Percentiles rank a stretch among this genome's conserved stretches.
Evolutionary conservation across 1,140 invertebrate species (phyloP).

Genomic region (Diploscapter pachys): DNA sequence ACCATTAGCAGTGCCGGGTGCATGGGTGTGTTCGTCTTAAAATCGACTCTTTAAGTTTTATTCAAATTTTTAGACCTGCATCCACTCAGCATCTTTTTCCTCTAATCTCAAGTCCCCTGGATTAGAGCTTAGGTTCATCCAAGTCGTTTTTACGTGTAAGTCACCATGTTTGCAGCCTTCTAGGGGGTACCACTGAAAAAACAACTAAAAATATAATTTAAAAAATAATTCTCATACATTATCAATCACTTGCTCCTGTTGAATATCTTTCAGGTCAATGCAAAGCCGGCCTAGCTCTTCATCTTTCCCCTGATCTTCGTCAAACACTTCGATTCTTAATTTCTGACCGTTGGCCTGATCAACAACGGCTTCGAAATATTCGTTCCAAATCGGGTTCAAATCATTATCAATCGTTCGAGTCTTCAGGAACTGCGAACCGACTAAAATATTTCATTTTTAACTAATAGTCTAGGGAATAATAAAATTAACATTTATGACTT

Average conservation of each 20-base stretch:
- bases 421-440: conserved; percentile 47
- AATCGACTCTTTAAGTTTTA: conserved; percentile 14
- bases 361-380: conserved; percentile 58
- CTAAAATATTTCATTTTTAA: conserved; percentile 29
- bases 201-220: no score
- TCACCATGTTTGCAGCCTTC: conserved; percentile 59
- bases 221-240: neutral
- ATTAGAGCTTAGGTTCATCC: conserved; percentile 40
- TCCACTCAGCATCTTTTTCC: conserved; percentile 13
- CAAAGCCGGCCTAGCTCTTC: conserved; percentile 55
- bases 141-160: conserved; percentile 49
- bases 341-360: conserved; percentile 58
- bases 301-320: conserved; percentile 52
- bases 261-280: conserved; percentile 34
- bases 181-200: conserved; percentile 47
- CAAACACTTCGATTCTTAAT: conserved; percentile 54
- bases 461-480: no score
- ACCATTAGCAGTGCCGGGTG: conserved; percentile 55
- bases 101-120: conserved; percentile 37
- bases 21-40: conserved; percentile 49
- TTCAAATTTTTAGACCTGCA: neutral
- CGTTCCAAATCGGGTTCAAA: conserved; percentile 56
- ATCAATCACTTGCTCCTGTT: conserved; percentile 35
- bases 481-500: no score
- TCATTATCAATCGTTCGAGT: conserved; percentile 56